Conservation (phyloP, 1,140 invertebrate genomes). For the Leptonema lineaticorne region DNA sequence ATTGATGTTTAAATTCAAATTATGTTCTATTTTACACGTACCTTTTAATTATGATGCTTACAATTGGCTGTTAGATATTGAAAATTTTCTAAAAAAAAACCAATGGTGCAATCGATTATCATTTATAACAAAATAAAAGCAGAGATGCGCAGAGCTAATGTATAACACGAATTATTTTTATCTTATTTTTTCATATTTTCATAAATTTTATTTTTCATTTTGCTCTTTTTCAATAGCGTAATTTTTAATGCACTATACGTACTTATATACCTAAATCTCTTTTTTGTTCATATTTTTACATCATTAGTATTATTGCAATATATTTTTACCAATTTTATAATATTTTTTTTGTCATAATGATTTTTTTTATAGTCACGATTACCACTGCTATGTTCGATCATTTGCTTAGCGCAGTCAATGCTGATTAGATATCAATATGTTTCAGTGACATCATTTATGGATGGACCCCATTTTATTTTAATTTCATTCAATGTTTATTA, state of each 20-base stretch:
- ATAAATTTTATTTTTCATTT: background rate
- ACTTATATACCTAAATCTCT: background rate
- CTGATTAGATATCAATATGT: constrained; percentile 31
- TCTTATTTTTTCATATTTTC: constrained; percentile 11
- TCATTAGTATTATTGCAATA: background rate
- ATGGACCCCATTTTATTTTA: constrained; percentile 39
- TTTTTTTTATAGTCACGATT: background rate
- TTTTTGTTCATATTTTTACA: constrained; percentile 7
- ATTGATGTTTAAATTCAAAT: too few species aligned
- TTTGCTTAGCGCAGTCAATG: constrained; percentile 39
- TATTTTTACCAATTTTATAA: background rate
- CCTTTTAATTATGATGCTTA: too few species aligned
- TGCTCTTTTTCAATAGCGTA: constrained; percentile 8
- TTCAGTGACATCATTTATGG: constrained; percentile 42
- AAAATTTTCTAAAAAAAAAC: constrained; percentile 2
- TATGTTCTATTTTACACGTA: too few species aligned
- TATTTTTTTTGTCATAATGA: background rate
- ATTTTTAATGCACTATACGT: background rate
- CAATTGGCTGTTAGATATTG: too few species aligned
- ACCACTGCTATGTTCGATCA: constrained; percentile 33
- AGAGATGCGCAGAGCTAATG: constrained; percentile 27
- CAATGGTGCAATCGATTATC: constrained; percentile 31
- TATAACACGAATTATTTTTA: constrained; percentile 12
- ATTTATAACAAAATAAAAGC: constrained; percentile 13
- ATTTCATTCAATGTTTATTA: constrained; percentile 31